Evolutionary conservation across 1,140 invertebrate species (phyloP), one percentile per base, ranked within the genome.

Genomic region (Cotesia vestalis): DNA sequence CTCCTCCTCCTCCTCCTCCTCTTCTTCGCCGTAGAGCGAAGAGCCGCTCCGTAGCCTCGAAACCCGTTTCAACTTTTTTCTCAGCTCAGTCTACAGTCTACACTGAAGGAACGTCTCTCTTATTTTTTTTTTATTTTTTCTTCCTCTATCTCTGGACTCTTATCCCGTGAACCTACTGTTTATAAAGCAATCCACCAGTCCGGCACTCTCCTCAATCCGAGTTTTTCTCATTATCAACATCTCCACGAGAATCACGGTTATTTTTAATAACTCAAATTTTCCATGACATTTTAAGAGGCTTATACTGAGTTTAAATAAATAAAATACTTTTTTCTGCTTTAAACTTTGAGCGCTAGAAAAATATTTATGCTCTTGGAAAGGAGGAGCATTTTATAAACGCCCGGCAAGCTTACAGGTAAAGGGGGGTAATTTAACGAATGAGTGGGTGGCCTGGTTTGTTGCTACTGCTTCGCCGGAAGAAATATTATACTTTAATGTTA

Each of bases 221-320:
- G 66, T 72, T 72, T 72, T 72, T 72, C 68, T 72, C 71, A 72
- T 72, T 72, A 72, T 67, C 71, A 72, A 72, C 64, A 66, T 72
- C 71, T 67, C 57, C 64, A 71, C 64, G 59, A 67, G 64, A 38
- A 61, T 57, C 20, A 17, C 38, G 55, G 27, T 60, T 27, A 27
- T 27, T 67, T 67, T 61, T 69, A 8, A 69, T 38, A 36, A 60
- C 53, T 55, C 17, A 40, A 72, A 59, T 72, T 67, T 72, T 57
- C 55, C 55, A 72, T 72, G 63, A 57, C 53, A 17, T 46, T 51
- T 67, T 72, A 12, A 9, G 53, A 11, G 5, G 27, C 12, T 61
- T 52, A 46, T 52, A 9, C 14, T 9, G 35, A 11, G 5, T 36
- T 1, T 27, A 20, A 70, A 51, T 34, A 61, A 63, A 40, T 17